phyloP scores from a whole-genome alignment of 2,888 invertebrate species.

The Nymphalis urticae region DNA sequence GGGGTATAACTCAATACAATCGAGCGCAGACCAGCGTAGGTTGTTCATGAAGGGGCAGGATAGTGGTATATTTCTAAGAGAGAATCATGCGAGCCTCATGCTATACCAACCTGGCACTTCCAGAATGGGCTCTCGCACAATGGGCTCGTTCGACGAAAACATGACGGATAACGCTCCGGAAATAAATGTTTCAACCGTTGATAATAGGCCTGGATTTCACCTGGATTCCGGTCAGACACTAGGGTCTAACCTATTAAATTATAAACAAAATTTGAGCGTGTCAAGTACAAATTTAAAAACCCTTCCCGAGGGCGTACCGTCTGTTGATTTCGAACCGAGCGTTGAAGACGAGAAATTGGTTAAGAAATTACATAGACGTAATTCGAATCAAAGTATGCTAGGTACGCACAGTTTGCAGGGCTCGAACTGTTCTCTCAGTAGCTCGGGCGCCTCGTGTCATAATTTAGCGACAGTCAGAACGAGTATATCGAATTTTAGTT shows the following conservation, averaged over 20 bases:
- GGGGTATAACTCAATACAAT: slow-evolving; percentile 60
- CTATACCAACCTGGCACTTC: slow-evolving; percentile 74
- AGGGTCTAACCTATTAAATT: slow-evolving; percentile 82
- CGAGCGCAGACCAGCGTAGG: slow-evolving; percentile 65
- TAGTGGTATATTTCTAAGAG: slow-evolving; percentile 74
- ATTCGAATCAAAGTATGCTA: slow-evolving; percentile 83
- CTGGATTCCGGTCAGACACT: slow-evolving; percentile 61
- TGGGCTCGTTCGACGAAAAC: slow-evolving; percentile 79
- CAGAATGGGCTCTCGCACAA: slow-evolving; percentile 65
- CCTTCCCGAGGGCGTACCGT: slow-evolving; percentile 85
- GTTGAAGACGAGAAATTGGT: slow-evolving; percentile 70
- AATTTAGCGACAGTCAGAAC: slow-evolving; percentile 71
- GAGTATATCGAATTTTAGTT: slow-evolving; percentile 73
- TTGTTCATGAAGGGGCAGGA: slow-evolving; percentile 75
- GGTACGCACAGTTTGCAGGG: slow-evolving; percentile 80
- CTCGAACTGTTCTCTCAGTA: slow-evolving; percentile 77
- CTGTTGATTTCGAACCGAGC: slow-evolving; percentile 83
- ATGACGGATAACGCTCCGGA: slow-evolving; percentile 68
- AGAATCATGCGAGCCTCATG: slow-evolving; percentile 76
- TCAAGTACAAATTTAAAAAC: slow-evolving; percentile 88
- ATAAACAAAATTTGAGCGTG: slow-evolving; percentile 84
- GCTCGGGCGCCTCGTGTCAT: slow-evolving; percentile 71
- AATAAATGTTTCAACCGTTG: slow-evolving; percentile 63
- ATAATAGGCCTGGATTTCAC: slow-evolving; percentile 49
- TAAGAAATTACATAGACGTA: slow-evolving; percentile 80